Percentiles rank a stretch among this genome's conserved stretches.
phyloP scores from a whole-genome alignment of 2,113 vertebrate genomes.

The Apistogramma diplotaenia region DNA sequence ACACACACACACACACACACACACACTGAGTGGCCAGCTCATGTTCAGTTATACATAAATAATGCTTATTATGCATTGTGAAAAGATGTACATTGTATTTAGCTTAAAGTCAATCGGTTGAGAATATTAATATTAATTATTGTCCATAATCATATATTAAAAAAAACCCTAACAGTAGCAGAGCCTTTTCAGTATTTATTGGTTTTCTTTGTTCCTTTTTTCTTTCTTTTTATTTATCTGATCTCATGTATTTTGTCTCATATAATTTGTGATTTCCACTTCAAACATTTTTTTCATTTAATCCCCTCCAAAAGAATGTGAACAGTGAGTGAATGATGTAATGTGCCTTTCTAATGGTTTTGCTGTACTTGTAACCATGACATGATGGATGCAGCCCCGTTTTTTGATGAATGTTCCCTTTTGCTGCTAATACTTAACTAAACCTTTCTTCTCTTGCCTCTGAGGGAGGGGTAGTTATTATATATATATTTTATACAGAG shows the following conservation, averaged over 20 bases:
- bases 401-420: constrained; percentile 40
- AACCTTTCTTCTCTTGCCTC: constrained; percentile 45
- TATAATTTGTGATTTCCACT: constrained; percentile 29
- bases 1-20: too few relatives aligned
- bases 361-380: constrained; percentile 30
- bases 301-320: not conserved
- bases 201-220: not conserved
- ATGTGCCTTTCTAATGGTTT: constrained; percentile 27
- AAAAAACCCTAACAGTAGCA: not conserved
- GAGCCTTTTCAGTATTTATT: not conserved
- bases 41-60: not conserved
- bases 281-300: constrained; percentile 7
- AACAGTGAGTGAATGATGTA: constrained; percentile 35
- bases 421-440: constrained; percentile 50
- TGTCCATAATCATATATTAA: not conserved
- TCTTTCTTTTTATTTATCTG: constrained; percentile 7
- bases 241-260: constrained; percentile 26
- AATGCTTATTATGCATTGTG: constrained; percentile 14
- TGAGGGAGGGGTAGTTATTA: constrained; percentile 28
- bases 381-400: constrained; percentile 59
- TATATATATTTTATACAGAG: not conserved
- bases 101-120: not conserved
- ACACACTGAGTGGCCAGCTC: too few relatives aligned
- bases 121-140: not conserved
- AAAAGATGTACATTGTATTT: constrained; percentile 4